Evolutionary conservation across 2,888 invertebrate genomes (phyloP).

Genomic region (Pimpla rufipes): DNA sequence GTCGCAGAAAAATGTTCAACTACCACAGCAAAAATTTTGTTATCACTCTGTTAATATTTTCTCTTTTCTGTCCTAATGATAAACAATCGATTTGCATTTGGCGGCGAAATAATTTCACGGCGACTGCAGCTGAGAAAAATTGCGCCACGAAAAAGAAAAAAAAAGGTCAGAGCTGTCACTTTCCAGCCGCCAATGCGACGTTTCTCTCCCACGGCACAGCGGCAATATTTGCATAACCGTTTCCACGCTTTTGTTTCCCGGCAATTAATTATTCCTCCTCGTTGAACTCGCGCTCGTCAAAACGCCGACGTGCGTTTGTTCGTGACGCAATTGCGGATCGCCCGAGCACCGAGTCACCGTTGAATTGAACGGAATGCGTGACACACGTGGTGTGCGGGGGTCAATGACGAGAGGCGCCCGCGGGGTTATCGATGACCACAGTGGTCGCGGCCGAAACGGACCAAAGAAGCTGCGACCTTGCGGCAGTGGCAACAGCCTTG

Average conservation of each 20-base stretch:
- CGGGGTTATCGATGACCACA: slow-evolving; percentile 56
- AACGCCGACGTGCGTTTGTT: slow-evolving; percentile 1
- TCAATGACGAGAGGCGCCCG: slow-evolving; percentile 60
- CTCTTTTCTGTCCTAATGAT: no score
- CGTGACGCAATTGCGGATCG: slow-evolving; percentile 47
- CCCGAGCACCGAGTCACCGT: slow-evolving; percentile 30
- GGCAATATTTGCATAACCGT: background rate
- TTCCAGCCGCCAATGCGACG: no score
- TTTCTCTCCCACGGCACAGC: no score
- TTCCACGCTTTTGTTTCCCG: background rate
- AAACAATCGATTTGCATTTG: no score
- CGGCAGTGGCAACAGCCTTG: slow-evolving; percentile 11
- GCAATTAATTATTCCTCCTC: slow-evolving; percentile 3
- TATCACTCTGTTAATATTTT: no score
- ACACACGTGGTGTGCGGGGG: slow-evolving; percentile 59
- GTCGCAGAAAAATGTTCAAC: no score
- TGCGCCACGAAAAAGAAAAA: no score
- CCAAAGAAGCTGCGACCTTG: slow-evolving; percentile 34
- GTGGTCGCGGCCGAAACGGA: slow-evolving; percentile 19
- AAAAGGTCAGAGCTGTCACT: no score
- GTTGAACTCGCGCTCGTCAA: slow-evolving; percentile 31
- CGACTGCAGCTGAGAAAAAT: no score
- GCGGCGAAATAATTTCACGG: no score
- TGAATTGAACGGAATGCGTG: slow-evolving; percentile 60
- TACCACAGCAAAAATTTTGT: no score